Evolutionary conservation across 1,140 invertebrate species (phyloP).

Genomic region (Oreohelix idahoensis): DNA sequence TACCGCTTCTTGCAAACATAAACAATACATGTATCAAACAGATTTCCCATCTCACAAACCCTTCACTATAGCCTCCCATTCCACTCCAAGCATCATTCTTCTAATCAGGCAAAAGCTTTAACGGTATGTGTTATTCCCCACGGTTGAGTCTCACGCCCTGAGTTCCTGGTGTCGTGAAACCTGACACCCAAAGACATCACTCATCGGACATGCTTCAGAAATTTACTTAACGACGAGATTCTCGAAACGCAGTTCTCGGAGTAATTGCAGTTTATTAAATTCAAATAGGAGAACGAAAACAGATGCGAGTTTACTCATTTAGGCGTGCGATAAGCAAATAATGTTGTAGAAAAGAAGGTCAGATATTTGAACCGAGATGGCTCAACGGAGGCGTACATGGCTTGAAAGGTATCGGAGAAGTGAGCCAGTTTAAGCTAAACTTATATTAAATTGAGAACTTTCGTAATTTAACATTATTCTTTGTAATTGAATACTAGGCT

Average conservation of each 20-base stretch:
- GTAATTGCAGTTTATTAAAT: conserved; percentile 12
- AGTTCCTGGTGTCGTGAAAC: not conserved
- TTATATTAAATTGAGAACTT: too few relatives aligned
- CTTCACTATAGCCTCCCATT: not conserved
- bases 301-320: not conserved
- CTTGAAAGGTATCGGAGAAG: too few relatives aligned
- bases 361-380: too few relatives aligned
- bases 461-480: too few relatives aligned
- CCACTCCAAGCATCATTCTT: not conserved
- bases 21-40: not conserved
- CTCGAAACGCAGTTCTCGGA: not conserved
- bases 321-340: not conserved
- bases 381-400: too few relatives aligned
- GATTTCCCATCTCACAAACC: not conserved
- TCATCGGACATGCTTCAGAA: not conserved
- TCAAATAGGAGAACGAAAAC: not conserved
- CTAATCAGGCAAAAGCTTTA: not conserved
- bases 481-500: too few relatives aligned
- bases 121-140: not conserved
- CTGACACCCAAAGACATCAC: not conserved
- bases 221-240: not conserved
- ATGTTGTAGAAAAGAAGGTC: too few relatives aligned
- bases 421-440: too few relatives aligned
- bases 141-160: not conserved
- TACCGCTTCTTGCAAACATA: too few relatives aligned